Evolutionary conservation across 2,888 invertebrate species (phyloP), one percentile per base, ranked within the genome.

Genomic region (Cremastinae sp.): DNA sequence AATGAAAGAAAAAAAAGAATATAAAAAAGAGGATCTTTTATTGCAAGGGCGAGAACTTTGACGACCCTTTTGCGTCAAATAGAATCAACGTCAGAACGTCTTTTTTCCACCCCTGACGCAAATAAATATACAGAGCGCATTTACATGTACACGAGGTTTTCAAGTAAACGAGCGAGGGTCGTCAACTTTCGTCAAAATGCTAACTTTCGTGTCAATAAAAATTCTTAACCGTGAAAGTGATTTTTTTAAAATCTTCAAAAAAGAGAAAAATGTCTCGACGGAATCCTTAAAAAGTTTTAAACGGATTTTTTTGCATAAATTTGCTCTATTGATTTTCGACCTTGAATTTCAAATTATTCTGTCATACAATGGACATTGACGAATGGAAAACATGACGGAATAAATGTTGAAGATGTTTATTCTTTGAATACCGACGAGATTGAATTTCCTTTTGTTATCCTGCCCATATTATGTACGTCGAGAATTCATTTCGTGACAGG

Each of bases 141-240:
- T 22, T 43, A 3, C 41, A 28, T 12, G 28, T 9, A 37, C 28
- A 28, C 37, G 37, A 37, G 53, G 20, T 39, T 43, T 39, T 49
- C 22, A 55, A 55, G 7, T n/a, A n/a, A 14, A 9, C 22, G 43
- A 51, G 28, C 9, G 14, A 16, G 14, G 47, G 22, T 69, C 47
- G 49, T 74, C 68, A 56, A 68, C 47, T 55, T 69, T 62, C 37
- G 41, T 12, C 35, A 8, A 9, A 41, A 18, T 18, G 14, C 49
- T 56, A 39, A 56, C 55, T 55, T 62, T 61, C 16, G 7, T 35
- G 39, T 51, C 45, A 37, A 64, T 58, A 64, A 51, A 69, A 69
- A 53, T 65, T 53, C 55, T 58, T 45, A 47, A 22, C 37, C 18
- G 9, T 35, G 43, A 43, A 20, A 61, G 37, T 74, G 51, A 64